Evolutionary conservation across 2,888 invertebrate genomes (phyloP).

Genomic region (Trissonchulus sp.): DNA sequence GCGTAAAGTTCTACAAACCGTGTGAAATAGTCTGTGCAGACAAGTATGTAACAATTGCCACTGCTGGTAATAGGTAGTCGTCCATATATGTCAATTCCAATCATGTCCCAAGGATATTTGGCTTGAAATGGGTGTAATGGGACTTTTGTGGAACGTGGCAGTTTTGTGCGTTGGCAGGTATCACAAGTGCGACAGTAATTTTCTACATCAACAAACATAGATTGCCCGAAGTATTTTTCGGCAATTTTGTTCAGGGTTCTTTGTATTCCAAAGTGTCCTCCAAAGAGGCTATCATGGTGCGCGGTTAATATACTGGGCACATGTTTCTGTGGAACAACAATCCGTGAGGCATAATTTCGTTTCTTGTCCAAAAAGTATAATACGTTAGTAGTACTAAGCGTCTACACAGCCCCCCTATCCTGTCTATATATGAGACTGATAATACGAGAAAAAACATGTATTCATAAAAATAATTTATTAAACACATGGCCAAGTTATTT

Average conservation of each 20-base stretch:
- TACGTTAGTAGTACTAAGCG: too few relatives aligned
- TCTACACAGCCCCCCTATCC: too few relatives aligned
- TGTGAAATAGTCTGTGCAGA: background rate
- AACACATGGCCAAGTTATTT: too few relatives aligned
- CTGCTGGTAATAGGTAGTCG: background rate
- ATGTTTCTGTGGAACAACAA: too few relatives aligned
- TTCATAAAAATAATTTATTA: too few relatives aligned
- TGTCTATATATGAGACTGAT: too few relatives aligned
- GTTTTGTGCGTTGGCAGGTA: background rate
- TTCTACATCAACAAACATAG: background rate
- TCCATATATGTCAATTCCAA: too few relatives aligned
- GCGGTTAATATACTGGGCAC: too few relatives aligned
- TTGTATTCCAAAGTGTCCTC: background rate
- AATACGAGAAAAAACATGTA: too few relatives aligned
- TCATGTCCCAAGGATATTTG: background rate
- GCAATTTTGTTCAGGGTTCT: background rate
- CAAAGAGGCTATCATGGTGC: background rate
- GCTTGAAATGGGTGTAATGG: background rate
- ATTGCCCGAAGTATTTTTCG: background rate
- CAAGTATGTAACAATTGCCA: background rate
- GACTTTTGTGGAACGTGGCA: background rate
- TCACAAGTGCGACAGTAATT: background rate
- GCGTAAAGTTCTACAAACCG: background rate
- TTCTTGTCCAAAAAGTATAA: too few relatives aligned
- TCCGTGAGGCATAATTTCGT: too few relatives aligned